A percentile compares a stretch with the other conserved stretches of the same genome.
Conservation (phyloP, 2,113 vertebrate genomes). For the Callorhinus ursinus region DNA sequence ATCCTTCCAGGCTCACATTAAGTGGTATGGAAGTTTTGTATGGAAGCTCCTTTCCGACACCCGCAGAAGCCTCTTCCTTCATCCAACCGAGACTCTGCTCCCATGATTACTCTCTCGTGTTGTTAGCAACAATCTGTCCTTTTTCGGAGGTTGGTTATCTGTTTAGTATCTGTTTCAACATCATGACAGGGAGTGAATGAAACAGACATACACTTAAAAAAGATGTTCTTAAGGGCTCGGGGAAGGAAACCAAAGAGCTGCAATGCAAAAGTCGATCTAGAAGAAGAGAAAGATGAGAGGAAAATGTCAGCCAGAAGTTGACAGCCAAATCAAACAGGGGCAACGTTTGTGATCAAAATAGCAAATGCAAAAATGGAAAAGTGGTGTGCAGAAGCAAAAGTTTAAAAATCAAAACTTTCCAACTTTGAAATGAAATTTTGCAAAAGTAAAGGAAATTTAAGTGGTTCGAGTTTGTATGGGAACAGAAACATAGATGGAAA, state of each 20-base stretch:
- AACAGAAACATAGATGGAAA: conserved; percentile 63
- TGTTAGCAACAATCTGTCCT: not conserved
- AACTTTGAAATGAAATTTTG: conserved; percentile 65
- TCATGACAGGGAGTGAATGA: not conserved
- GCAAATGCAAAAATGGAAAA: conserved; percentile 63
- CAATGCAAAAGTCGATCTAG: conserved; percentile 48
- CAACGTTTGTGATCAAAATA: conserved; percentile 60
- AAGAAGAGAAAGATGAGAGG: conserved; percentile 17
- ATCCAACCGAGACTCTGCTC: not conserved
- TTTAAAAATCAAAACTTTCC: conserved; percentile 41
- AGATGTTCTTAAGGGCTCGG: not conserved
- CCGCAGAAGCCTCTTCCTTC: not conserved
- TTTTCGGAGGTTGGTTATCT: not conserved
- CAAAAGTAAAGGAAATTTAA: conserved; percentile 64
- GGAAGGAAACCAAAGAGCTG: not conserved
- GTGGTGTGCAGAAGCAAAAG: not conserved
- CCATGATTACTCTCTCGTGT: not conserved
- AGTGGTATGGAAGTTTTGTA: not conserved
- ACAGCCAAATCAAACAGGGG: conserved; percentile 62
- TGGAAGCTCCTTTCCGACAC: no score
- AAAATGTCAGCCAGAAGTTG: conserved; percentile 23
- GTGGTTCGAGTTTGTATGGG: conserved; percentile 55
- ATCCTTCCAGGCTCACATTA: not conserved
- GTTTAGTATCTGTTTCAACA: not conserved
- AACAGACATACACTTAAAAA: not conserved